Conservation (phyloP, 1,140 invertebrate species). For the Brachionus paranguensis region DNA sequence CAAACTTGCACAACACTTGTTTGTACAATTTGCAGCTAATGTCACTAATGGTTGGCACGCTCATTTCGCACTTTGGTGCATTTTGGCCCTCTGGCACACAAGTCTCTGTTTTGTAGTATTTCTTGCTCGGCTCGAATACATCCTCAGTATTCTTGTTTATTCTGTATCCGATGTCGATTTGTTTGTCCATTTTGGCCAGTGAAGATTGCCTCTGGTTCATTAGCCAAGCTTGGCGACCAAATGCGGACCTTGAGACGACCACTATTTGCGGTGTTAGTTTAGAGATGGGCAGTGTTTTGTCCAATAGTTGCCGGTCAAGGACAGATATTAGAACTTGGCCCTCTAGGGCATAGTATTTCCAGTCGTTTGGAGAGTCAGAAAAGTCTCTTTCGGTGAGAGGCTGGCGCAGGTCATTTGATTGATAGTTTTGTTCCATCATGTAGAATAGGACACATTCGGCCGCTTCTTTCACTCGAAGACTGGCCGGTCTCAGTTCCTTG, state of each 20-base stretch:
- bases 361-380: not conserved
- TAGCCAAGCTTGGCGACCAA: conserved; percentile 87
- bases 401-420: not conserved
- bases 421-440: conserved; percentile 71
- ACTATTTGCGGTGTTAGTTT: conserved; percentile 62
- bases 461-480: conserved; percentile 87
- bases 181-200: not conserved
- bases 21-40: conserved; percentile 61
- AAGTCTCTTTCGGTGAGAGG: not conserved
- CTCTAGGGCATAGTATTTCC: conserved; percentile 79
- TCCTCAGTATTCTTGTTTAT: not conserved
- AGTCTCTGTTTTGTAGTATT: not conserved
- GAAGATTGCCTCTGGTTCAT: conserved; percentile 70
- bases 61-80: conserved; percentile 62
- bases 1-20: conserved; percentile 58
- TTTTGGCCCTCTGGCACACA: conserved; percentile 46
- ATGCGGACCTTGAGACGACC: conserved; percentile 77
- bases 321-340: conserved; percentile 79
- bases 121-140: not conserved
- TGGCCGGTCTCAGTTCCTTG: conserved; percentile 88
- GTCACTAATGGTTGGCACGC: conserved; percentile 70
- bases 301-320: conserved; percentile 78
- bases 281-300: conserved; percentile 57
- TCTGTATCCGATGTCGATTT: not conserved
- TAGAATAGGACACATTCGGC: conserved; percentile 83